Base-by-base conservation (phyloP, 2,888 invertebrate species). In the Plagiodera versicolora region DNA sequence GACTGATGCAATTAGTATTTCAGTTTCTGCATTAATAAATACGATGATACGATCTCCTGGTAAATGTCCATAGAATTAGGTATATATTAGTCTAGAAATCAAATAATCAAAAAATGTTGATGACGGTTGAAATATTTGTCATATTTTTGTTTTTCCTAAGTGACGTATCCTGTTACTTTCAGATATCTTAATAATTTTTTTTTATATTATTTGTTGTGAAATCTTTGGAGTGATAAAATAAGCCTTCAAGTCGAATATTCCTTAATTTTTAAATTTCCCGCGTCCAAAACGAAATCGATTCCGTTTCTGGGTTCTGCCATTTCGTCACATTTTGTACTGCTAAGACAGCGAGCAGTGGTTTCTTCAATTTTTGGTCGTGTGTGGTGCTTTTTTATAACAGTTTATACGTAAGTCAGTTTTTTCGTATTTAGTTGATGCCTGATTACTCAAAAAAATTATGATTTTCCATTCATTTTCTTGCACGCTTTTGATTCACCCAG, bases 381-480 rank as follows among this genome's bases (percentile, higher is more conserved):
- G 77, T 75, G 76, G 79, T 78, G 79, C 74, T 79, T 80, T 79
- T 79, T 77, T 76, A 76, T 75, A 79, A 77, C 76, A 75, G 81
- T 80, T 75, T 78, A 75, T 76, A 80, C 75, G 81, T 81, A 74
- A 80, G 81, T 80, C n/a, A n/a, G n/a, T n/a, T n/a, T n/a, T n/a
- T n/a, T n/a, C n/a, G n/a, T n/a, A n/a, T n/a, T n/a, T n/a, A n/a
- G n/a, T n/a, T n/a, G n/a, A n/a, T n/a, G n/a, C n/a, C n/a, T n/a
- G n/a, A n/a, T n/a, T n/a, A n/a, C n/a, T n/a, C n/a, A n/a, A n/a
- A n/a, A n/a, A n/a, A n/a, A n/a, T n/a, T n/a, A n/a, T n/a, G n/a
- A n/a, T n/a, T n/a, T n/a, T n/a, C n/a, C 14, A 49, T 39, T 28
- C 32, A 17, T 39, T 20, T 17, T 19, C 19, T 1, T 35, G 16